Base-by-base conservation (phyloP, 2,113 vertebrate genomes). In the Pelvicachromis taeniatus region DNA sequence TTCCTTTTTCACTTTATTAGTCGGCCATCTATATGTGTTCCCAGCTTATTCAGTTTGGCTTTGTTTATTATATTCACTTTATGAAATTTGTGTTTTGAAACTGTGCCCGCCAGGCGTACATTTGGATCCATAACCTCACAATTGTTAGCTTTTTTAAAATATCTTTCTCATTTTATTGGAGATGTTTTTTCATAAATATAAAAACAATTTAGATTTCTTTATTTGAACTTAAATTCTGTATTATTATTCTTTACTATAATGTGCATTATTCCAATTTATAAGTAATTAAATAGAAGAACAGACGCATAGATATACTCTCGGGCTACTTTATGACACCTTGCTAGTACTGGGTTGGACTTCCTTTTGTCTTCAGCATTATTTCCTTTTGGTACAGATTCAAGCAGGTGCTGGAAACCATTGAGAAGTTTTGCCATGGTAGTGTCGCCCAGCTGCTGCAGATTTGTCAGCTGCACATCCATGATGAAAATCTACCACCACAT, bases 231-330 rank as follows among this genome's bases (percentile, higher is more conserved):
- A 42, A 26, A 26, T 70, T 70, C 21, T 1, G 13, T 45, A 45
- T 45, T 26, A 68, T 26, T 70, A 26, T 26, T 45, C 38, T 17
- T 70, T 9, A 26, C 21, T 70, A 23, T 42, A 45, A 45, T 45
- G 65, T 17, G 13, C 3, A 45, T 45, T 42, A 70, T 70, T 42
- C 12, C 21, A 70, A 13, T 70, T 45, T 40, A 21, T 40, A 65
- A 23, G 19, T 68, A 40, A 40, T 65, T 40, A 68, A 68, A 68
- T 40, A 40, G 35, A 68, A 7, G 1, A 23, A 40, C 21, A 68
- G 61, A 68, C 0, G 0, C 35, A 42, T 42, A 42, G 63, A 9
- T 23, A 2, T 0, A 23, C 61, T 21, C 19, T 40, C 1, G 0
- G 35, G 33, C 35, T 42, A 14, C 35, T 42, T 14, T 68, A 9